These are phyloP conservation scores for Netelia virgata DNA, from an alignment of 2,888 invertebrate species.

Conservation along the genomic window DNA sequence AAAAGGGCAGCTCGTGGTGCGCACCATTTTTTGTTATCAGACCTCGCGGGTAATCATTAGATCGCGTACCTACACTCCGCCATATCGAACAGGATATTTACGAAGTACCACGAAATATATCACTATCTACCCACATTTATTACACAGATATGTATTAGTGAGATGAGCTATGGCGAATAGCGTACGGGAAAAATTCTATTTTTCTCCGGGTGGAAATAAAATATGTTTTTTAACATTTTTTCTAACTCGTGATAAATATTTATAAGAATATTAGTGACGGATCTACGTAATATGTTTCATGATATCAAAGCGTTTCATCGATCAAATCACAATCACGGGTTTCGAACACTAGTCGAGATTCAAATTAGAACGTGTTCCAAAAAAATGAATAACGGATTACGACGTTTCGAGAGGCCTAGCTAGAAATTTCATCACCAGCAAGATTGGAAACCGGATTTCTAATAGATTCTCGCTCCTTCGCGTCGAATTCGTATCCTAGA, in stretches of 20 bases:
- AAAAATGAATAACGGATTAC: not conserved
- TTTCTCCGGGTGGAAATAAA: too few species aligned
- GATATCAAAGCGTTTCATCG: too few species aligned
- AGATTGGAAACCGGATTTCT: not conserved
- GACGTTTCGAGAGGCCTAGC: not conserved
- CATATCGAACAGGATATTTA: not conserved
- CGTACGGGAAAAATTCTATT: too few species aligned
- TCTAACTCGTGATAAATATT: too few species aligned
- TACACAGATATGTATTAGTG: not conserved
- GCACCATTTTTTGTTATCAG: conserved; percentile 14
- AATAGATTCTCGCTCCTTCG: conserved; percentile 12
- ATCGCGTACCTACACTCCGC: not conserved
- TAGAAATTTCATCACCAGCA: not conserved
- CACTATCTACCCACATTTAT: not conserved
- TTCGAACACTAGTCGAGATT: not conserved
- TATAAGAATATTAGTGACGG: too few species aligned
- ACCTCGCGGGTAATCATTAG: conserved; percentile 49
- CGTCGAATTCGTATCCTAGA: not conserved
- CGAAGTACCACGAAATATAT: not conserved
- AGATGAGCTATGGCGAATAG: too few species aligned
- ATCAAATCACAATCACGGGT: too few species aligned
- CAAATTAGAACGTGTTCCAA: not conserved
- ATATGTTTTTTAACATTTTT: too few species aligned
- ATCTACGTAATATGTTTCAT: too few species aligned
- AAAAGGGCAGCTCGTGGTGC: conserved; percentile 9